Evolutionary conservation across 2,888 invertebrate species (phyloP).

Genomic region (Argyresthia goedartella): DNA sequence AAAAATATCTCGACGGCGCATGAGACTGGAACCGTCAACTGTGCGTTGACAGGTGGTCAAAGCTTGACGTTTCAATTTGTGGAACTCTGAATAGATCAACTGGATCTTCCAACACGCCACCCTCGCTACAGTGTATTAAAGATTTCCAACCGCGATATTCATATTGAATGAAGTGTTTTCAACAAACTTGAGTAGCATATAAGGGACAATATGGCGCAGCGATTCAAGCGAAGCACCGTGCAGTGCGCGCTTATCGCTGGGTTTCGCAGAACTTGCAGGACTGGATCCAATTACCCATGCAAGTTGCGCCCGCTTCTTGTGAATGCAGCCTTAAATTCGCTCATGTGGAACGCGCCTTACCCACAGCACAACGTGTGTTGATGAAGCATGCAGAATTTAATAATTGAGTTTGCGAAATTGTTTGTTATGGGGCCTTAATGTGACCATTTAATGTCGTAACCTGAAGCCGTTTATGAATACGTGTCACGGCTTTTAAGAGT

Average conservation of each 20-base stretch:
- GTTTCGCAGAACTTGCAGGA: conserved; percentile 3
- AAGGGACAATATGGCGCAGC: not conserved
- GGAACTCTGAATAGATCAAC: too few relatives aligned
- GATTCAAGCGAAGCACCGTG: not conserved
- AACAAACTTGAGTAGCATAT: too few relatives aligned
- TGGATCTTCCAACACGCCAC: too few relatives aligned
- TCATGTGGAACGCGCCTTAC: conserved; percentile 38
- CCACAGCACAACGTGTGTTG: conserved; percentile 32
- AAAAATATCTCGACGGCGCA: too few relatives aligned
- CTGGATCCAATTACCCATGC: conserved; percentile 34
- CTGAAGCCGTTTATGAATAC: not conserved
- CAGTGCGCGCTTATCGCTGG: not conserved
- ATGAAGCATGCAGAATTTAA: conserved; percentile 37
- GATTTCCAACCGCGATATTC: too few relatives aligned
- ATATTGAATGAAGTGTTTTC: too few relatives aligned
- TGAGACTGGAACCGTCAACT: too few relatives aligned
- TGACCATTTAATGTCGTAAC: not conserved
- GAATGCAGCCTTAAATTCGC: conserved; percentile 38
- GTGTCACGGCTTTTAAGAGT: conserved; percentile 1
- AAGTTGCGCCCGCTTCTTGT: conserved; percentile 23
- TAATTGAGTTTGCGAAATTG: conserved; percentile 19
- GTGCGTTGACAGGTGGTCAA: too few relatives aligned
- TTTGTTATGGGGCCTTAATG: conserved; percentile 3
- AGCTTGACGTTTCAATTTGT: too few relatives aligned
- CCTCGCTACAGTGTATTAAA: too few relatives aligned